phyloP scores from a whole-genome alignment of 2,888 invertebrate species.

The Neoaliturus tenellus region DNA sequence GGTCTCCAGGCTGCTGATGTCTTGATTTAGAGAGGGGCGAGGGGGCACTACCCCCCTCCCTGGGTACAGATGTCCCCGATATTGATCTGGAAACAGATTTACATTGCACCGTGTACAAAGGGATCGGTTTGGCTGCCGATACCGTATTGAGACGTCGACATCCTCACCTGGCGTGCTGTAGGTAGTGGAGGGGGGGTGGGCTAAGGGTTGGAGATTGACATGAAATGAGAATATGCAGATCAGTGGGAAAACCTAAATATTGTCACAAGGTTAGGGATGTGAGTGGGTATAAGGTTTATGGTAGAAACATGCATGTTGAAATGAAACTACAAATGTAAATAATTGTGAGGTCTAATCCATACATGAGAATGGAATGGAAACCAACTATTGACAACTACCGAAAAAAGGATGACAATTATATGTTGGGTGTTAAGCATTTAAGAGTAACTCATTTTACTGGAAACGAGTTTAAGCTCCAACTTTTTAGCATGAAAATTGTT shows the following conservation, averaged over 20 bases:
- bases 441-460: no score
- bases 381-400: no score
- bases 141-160: background rate
- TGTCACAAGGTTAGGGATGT: no score
- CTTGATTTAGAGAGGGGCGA: constrained; percentile 44
- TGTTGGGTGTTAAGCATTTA: no score
- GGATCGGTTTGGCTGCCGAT: background rate
- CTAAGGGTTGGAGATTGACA: background rate
- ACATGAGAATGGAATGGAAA: no score
- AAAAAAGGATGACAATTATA: no score
- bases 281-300: no score
- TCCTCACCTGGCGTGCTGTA: background rate
- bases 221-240: background rate
- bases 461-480: no score
- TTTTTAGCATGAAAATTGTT: no score
- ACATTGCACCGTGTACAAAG: background rate
- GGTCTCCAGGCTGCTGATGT: constrained; percentile 31
- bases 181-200: background rate
- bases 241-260: background rate
- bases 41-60: constrained; percentile 1
- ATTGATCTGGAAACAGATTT: constrained; percentile 9
- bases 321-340: no score
- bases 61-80: constrained; percentile 42
- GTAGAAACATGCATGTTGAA: no score
- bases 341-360: no score